Conservation (phyloP, 2,113 vertebrate species). For the Synodontis membranacea region DNA sequence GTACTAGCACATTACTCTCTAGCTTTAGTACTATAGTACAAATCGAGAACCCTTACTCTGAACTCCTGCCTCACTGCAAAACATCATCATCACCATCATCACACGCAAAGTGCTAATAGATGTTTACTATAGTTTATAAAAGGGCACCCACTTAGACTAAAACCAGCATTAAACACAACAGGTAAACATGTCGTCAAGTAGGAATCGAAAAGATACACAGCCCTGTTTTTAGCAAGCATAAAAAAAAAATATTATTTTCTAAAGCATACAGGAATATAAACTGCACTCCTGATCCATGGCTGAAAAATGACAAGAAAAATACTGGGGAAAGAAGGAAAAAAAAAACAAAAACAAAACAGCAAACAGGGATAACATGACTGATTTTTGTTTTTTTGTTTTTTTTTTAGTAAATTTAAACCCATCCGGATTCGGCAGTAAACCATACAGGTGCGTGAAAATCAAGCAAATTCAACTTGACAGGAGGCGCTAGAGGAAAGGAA, state of each 20-base stretch:
- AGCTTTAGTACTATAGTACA: conserved; percentile 33
- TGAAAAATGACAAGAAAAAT: conserved; percentile 63
- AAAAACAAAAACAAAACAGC: too few species aligned
- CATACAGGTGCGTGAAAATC: conserved; percentile 29
- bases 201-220: conserved; percentile 56
- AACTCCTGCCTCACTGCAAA: conserved; percentile 36
- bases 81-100: conserved; percentile 29
- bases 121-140: conserved; percentile 19
- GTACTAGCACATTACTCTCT: conserved; percentile 25
- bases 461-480: neutral
- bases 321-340: conserved; percentile 8
- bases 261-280: conserved; percentile 43
- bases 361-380: conserved; percentile 27
- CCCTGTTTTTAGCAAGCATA: conserved; percentile 56
- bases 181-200: conserved; percentile 57
- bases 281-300: conserved; percentile 43
- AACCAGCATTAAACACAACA: conserved; percentile 41
- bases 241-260: conserved; percentile 36
- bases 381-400: neutral
- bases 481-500: neutral
- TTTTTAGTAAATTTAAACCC: neutral
- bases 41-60: neutral
- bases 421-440: neutral
- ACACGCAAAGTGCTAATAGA: conserved; percentile 49
- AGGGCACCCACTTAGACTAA: conserved; percentile 34